Evolutionary conservation across 2,113 vertebrate genomes (phyloP), one percentile per base, ranked within the genome.

Genomic region (Brienomyrus longianalis): DNA sequence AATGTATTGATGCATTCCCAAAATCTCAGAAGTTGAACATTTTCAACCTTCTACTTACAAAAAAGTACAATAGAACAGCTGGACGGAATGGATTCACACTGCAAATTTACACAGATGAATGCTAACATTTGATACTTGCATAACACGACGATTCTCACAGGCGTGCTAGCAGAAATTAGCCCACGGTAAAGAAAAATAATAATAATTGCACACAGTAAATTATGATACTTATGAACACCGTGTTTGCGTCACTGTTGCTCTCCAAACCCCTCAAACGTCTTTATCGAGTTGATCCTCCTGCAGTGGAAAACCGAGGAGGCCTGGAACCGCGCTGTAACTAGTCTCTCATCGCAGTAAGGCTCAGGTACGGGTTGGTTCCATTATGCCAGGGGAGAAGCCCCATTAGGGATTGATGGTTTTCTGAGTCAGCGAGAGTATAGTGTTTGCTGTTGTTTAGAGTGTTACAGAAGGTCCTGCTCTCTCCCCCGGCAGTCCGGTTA

Each of bases 401-500:
- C 2, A 11, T 1, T 27, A 66, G 8, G 23, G 0, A 66, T 3
- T 66, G 62, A 11, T 66, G 62, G 62, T 66, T 66, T 66, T 66
- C 62, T 27, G 62, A 27, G 62, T 66, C n/a, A 5, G 62, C 31
- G 62, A 66, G 23, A n/a, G 62, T 31, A 3, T 27, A n/a, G 62
- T 66, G 54, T 66, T 11, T 19, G 17, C n/a, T 70, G n/a, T 31
- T 31, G n/a, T 70, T 70, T 70, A 70, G 31, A 80, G 74, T 43
- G 74, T 2, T 39, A 35, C 31, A 27, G n/a, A 70, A 11, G n/a
- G 74, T 39, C 19, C 74, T 6, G 35, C 39, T 15, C 35, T 43
- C 35, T 31, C 74, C 39, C 84, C 7, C 27, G 62, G 74, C 94
- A 99, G 98, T 95, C 35, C 93, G 96, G 4, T 94, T 99, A 90